A percentile compares a stretch with the other conserved stretches of the same genome.
Evolutionary conservation across 2,113 vertebrate species (phyloP).

Genomic region (Calidris pugnax): DNA sequence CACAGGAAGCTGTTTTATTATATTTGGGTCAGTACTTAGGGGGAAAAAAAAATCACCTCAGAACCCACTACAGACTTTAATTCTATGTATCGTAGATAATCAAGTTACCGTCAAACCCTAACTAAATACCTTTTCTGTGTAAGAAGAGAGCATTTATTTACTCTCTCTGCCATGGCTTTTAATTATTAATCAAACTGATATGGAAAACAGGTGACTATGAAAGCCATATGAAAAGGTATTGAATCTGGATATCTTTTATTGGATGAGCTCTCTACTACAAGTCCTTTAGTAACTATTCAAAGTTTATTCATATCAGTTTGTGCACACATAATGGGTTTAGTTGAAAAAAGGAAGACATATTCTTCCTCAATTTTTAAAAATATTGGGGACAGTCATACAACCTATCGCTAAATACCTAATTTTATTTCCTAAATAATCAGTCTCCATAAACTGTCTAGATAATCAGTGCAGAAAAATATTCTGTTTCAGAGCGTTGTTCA

Average conservation of each 20-base stretch:
- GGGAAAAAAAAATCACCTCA: background rate
- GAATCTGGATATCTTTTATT: background rate
- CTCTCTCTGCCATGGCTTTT: background rate
- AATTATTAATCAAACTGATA: background rate
- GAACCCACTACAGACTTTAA: background rate
- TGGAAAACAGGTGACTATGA: background rate
- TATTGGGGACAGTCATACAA: background rate
- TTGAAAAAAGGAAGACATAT: background rate
- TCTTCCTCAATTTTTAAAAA: background rate
- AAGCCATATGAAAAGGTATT: background rate
- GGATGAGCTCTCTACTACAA: background rate
- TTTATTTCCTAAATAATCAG: background rate
- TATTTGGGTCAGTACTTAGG: background rate
- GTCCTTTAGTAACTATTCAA: background rate
- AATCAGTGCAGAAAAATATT: background rate
- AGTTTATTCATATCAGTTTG: background rate
- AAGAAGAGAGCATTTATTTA: background rate
- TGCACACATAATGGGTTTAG: background rate
- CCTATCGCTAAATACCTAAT: background rate
- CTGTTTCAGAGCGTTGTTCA: background rate
- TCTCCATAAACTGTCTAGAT: background rate
- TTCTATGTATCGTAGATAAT: background rate
- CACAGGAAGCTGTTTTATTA: background rate
- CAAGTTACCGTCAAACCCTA: background rate
- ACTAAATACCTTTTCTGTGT: background rate